Conservation (phyloP, 2,888 invertebrate species). For the Bimastos eiseni region DNA sequence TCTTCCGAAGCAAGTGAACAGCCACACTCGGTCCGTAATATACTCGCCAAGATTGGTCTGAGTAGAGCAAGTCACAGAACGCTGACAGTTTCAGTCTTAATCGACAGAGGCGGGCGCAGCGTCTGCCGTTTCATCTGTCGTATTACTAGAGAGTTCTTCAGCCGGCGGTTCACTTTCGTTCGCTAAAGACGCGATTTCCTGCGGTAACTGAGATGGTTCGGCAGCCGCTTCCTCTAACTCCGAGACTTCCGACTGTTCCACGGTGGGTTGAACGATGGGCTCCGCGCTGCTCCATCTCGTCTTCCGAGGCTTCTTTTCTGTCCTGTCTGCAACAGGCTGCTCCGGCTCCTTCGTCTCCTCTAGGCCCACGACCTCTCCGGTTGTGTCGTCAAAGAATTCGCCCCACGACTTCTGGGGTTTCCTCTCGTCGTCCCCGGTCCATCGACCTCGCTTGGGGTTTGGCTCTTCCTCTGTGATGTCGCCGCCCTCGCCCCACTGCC, state of each 20-base stretch:
- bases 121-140: not conserved
- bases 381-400: not conserved
- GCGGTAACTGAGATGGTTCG: not conserved
- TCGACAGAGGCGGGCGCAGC: not conserved
- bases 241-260: not conserved
- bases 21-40: not conserved
- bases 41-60: not conserved
- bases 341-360: not conserved
- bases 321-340: not conserved
- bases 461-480: not conserved
- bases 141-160: not conserved
- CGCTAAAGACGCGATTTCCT: not conserved
- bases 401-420: not conserved
- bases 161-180: not conserved
- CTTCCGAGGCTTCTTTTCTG: not conserved
- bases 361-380: not conserved
- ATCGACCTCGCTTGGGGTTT: not conserved
- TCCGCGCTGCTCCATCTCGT: slow-evolving; percentile 16
- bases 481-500: not conserved
- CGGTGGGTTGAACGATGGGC: not conserved
- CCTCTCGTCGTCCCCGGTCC: not conserved
- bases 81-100: not conserved
- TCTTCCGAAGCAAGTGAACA: not conserved
- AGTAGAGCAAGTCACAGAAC: not conserved
- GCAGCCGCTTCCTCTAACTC: not conserved